phyloP scores from a whole-genome alignment of 2,888 invertebrate genomes.

The Synanthedon formicaeformis region DNA sequence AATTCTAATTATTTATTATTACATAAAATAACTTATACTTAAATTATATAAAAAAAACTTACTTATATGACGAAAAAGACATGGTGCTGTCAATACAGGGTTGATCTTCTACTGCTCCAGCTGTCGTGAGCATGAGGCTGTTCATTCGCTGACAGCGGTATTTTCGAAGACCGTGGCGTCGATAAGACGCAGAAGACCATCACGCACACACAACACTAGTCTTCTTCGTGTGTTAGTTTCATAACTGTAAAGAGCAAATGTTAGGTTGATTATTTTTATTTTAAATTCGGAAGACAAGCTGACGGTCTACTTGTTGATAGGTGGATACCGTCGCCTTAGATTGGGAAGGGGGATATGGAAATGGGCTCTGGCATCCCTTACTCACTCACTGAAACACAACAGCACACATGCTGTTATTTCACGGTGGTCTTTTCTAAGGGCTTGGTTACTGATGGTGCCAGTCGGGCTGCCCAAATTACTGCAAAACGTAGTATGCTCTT shows the following conservation, averaged over 20 bases:
- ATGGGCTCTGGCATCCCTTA: no score
- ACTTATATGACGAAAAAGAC: slow-evolving; percentile 65
- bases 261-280: neutral
- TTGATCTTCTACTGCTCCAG: slow-evolving; percentile 55
- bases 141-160: slow-evolving; percentile 60
- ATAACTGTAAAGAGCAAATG: slow-evolving; percentile 30
- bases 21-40: no score
- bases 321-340: no score
- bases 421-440: no score
- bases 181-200: slow-evolving; percentile 34
- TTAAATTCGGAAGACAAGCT: neutral
- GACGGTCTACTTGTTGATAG: no score
- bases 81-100: slow-evolving; percentile 56
- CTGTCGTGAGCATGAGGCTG: slow-evolving; percentile 63
- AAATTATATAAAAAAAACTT: slow-evolving; percentile 18
- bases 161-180: slow-evolving; percentile 36
- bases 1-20: no score
- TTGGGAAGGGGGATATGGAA: no score
- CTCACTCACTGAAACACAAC: no score
- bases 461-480: no score
- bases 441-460: no score
- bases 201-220: slow-evolving; percentile 45
- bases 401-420: no score
- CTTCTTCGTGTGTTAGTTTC: slow-evolving; percentile 21
- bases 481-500: no score